Percentiles rank a stretch among this genome's conserved stretches.
Evolutionary conservation across 2,888 invertebrate genomes (phyloP).

Genomic region (Rutpela maculata): DNA sequence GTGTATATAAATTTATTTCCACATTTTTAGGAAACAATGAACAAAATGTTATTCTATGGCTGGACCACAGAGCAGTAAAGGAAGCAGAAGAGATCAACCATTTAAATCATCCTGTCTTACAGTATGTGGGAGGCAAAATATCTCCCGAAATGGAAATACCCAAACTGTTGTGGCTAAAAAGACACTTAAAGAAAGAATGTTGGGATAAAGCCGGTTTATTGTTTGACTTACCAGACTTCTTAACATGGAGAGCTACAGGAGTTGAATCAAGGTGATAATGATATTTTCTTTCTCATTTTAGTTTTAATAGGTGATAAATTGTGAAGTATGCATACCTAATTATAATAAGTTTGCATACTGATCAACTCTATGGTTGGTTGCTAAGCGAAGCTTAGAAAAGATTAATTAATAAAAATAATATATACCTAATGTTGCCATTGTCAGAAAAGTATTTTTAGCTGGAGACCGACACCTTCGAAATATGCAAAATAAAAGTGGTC

Average conservation of each 20-base stretch:
- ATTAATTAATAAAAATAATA: too few species aligned
- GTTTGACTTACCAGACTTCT: constrained; percentile 94
- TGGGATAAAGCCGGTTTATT: constrained; percentile 86
- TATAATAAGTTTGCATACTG: too few species aligned
- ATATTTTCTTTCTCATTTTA: neutral
- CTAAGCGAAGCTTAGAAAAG: too few species aligned
- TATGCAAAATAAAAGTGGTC: too few species aligned
- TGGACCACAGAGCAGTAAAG: constrained; percentile 90
- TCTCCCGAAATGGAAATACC: constrained; percentile 98
- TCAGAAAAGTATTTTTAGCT: too few species aligned
- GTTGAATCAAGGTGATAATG: constrained; percentile 78
- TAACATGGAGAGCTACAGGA: constrained; percentile 94
- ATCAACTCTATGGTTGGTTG: too few species aligned
- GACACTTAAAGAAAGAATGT: constrained; percentile 77
- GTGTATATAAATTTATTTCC: neutral
- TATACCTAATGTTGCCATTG: too few species aligned
- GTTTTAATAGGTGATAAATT: neutral
- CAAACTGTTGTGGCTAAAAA: constrained; percentile 94
- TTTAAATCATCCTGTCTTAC: constrained; percentile 84
- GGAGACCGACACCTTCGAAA: too few species aligned
- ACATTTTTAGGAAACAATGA: constrained; percentile 77
- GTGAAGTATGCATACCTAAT: too few species aligned
- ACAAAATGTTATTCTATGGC: constrained; percentile 93
- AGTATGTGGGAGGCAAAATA: constrained; percentile 93
- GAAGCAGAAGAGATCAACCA: constrained; percentile 90